phyloP scores from a whole-genome alignment of 37 sponge, comb jelly and placozoan genomes.

The Theonella swinhoei region DNA sequence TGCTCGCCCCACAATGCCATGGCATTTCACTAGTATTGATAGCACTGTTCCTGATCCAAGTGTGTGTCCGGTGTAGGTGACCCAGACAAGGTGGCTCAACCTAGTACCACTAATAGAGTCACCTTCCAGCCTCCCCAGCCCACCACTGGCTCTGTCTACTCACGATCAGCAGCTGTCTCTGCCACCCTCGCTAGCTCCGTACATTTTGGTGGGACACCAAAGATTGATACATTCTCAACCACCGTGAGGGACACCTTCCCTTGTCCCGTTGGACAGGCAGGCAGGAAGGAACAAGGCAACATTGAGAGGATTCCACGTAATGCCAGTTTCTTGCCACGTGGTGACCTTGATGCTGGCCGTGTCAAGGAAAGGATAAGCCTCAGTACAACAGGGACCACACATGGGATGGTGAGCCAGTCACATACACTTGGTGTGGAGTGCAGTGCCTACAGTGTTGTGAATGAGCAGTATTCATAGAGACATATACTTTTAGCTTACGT shows the following conservation, averaged over 20 bases:
- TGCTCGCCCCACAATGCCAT: too few relatives aligned
- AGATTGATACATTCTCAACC: not conserved
- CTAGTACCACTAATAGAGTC: not conserved
- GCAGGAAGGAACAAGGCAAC: not conserved
- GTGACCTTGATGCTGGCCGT: slow-evolving; percentile 24
- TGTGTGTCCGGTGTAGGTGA: too few relatives aligned
- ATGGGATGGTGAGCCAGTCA: not conserved
- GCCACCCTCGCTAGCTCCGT: not conserved
- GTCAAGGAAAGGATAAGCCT: slow-evolving; percentile 29
- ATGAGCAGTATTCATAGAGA: not conserved
- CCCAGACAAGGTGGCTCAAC: not conserved
- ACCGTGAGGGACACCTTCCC: not conserved
- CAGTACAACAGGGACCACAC: slow-evolving; percentile 7
- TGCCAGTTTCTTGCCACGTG: slow-evolving; percentile 23
- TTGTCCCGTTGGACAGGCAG: not conserved
- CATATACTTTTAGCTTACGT: not conserved
- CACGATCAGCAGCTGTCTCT: not conserved
- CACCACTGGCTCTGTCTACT: not conserved
- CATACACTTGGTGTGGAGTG: not conserved
- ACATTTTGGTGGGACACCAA: not conserved
- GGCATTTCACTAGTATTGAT: too few relatives aligned
- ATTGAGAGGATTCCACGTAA: not conserved
- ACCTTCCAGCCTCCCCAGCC: not conserved
- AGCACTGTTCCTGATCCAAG: too few relatives aligned
- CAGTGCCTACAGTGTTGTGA: not conserved